Base-by-base conservation (phyloP, 2,888 invertebrate genomes). In the Tyria jacobaeae region DNA sequence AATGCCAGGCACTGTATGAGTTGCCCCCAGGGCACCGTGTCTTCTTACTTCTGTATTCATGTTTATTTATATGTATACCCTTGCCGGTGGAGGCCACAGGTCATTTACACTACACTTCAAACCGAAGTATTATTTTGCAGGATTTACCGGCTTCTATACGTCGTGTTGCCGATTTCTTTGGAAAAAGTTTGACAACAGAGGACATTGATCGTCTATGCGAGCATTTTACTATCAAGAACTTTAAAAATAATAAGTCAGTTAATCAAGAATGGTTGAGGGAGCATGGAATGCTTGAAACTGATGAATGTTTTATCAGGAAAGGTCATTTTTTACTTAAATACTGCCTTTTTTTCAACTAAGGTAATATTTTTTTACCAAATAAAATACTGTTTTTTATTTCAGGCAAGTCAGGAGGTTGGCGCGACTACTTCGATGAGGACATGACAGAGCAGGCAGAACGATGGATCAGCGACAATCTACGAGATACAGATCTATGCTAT, bases 161-260 rank as follows among this genome's bases (percentile, higher is more conserved):
- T 34, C 94, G 90, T 71, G 86, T 96, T 0, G 91, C 95, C 0
- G 73, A 88, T 0, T 96, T 96, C 76, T 80, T 96, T n/a, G 90
- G 88, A 6, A 95, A 95, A 79, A 76, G 78, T 0, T 85, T 95
- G 50, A 90, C 85, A 0, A 80, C 86, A 0, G 91, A 94, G 27
- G 93, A 96, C 78, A 79, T 96, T 0, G 76, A 87, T 0, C 84
- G 85, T 24, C 87, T 97, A 9, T 90, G 92, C 1, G 83, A 95
- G 1, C 96, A 97, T 82, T 94, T 97, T 65, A 93, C 95, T 71
- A 96, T 98, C 68, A 92, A 95, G 15, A 96, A 95, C 78, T 97
- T 98, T 89, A 95, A 95, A 61, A 91, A 95, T 5, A 97, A 97
- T 87, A 92, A 95, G 27, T 95, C 96, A 31, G 73, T 73, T 10